Evolutionary conservation across 2,113 vertebrate genomes (phyloP), one percentile per base, ranked within the genome.

Genomic region (Hiodon tergisus): DNA sequence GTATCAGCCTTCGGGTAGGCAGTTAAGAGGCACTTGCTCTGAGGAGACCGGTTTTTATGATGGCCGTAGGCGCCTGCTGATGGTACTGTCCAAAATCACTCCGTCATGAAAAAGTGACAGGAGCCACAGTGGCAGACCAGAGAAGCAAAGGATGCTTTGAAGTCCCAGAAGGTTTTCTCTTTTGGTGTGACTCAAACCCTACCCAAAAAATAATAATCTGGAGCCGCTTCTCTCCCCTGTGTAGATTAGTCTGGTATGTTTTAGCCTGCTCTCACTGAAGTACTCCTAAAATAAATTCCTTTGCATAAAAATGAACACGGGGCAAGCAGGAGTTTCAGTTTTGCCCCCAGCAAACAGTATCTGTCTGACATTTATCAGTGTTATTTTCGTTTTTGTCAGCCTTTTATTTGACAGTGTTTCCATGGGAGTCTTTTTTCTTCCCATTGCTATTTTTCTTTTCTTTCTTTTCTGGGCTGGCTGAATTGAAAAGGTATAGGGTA

Each of bases 341-440:
- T 61, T 9, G 17, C 57, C 68, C 31, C 13, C 69, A 70, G 77
- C 79, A 65, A 53, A 75, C 75, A 73, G 58, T 54, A 83, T 78
- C 78, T 76, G 48, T 3, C 69, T 85, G 81, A 85, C 81, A 87
- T 89, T 83, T 83, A 81, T 85, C 84, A 80, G 84, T 83, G 80
- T 85, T 85, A 80, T 86, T 84, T 77, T 78, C 74, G 46, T 73
- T 76, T 67, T 54, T 76, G 76, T 78, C 79, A 77, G 69, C 31
- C 67, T 72, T 78, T 86, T 83, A 80, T 86, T 82, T 83, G 72
- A 77, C 79, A 81, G 72, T 77, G 77, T 83, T 83, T 83, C 82
- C 66, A 65, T 65, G 54, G 74, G 75, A 74, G 70, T 69, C 48
- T 65, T 13, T 47, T 78, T 76, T 76, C 53, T 48, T n/a, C 67